These are phyloP conservation scores for Scaptomyza cyrtandrae DNA, from an alignment of 2,888 invertebrate genomes.

Conservation along the genomic window DNA sequence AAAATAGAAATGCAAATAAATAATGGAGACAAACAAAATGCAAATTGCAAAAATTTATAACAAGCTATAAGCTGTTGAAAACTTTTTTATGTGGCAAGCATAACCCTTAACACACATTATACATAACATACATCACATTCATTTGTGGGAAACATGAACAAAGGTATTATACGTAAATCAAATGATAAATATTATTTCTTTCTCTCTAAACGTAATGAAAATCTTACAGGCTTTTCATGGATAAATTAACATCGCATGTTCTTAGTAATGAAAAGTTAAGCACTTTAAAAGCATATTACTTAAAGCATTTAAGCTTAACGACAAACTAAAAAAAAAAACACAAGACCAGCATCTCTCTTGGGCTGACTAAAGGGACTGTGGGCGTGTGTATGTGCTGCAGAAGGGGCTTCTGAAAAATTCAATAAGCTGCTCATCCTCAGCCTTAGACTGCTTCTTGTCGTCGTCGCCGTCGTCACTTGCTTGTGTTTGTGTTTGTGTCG, in stretches of 20 bases:
- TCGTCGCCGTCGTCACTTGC: constrained; percentile 22
- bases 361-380: not conserved
- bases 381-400: constrained; percentile 1
- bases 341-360: not conserved
- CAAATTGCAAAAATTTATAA: no score
- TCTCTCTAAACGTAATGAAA: not conserved
- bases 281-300: constrained; percentile 50
- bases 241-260: no score
- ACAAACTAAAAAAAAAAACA: constrained; percentile 1
- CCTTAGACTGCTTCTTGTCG: constrained; percentile 7
- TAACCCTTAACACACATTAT: no score
- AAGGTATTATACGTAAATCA: not conserved
- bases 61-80: no score
- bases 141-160: not conserved
- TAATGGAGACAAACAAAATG: no score
- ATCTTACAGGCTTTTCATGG: not conserved
- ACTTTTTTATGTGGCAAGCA: no score
- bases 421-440: constrained; percentile 64
- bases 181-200: not conserved
- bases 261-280: constrained; percentile 18
- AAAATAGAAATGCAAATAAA: not conserved
- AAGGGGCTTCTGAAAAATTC: constrained; percentile 73
- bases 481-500: constrained; percentile 32
- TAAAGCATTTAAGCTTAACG: constrained; percentile 45
- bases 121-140: no score